Evolutionary conservation across 2,113 vertebrate species (phyloP).

Genomic region (Paramisgurnus dabryanus): DNA sequence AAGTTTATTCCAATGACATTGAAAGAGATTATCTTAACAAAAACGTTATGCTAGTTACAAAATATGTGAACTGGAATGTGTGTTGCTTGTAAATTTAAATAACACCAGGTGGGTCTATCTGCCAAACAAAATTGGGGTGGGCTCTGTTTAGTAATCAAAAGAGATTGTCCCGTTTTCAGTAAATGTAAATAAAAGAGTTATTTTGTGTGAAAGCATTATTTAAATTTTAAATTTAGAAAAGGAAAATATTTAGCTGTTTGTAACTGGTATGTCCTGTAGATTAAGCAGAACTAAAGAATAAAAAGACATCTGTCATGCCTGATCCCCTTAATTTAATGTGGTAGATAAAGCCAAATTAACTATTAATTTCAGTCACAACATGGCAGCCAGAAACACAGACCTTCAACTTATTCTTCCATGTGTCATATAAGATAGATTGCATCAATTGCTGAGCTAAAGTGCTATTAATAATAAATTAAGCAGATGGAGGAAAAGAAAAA

Average conservation of each 20-base stretch:
- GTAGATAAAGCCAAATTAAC: conserved; percentile 51
- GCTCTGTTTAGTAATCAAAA: too few relatives aligned
- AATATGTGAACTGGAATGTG: too few relatives aligned
- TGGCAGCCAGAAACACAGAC: conserved; percentile 33
- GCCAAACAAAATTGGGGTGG: too few relatives aligned
- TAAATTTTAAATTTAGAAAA: not conserved
- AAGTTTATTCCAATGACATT: too few relatives aligned
- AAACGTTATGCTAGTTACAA: too few relatives aligned
- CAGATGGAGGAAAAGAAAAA: not conserved
- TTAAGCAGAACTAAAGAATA: not conserved
- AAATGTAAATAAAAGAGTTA: not conserved
- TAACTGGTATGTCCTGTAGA: not conserved
- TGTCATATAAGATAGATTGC: conserved; percentile 45
- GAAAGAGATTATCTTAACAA: too few relatives aligned
- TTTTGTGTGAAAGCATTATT: not conserved
- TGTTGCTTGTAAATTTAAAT: too few relatives aligned
- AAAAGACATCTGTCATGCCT: conserved; percentile 43
- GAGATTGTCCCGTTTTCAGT: too few relatives aligned
- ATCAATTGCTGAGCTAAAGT: conserved; percentile 49
- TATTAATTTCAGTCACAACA: conserved; percentile 52
- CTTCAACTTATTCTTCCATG: conserved; percentile 12
- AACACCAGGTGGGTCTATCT: too few relatives aligned
- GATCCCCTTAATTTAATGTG: conserved; percentile 45
- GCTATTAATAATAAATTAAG: conserved; percentile 56
- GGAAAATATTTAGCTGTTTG: not conserved